Percentiles rank a stretch among this genome's conserved stretches.
Conservation (phyloP, 1,140 invertebrate genomes). For the Elymnias hypermnestra region DNA sequence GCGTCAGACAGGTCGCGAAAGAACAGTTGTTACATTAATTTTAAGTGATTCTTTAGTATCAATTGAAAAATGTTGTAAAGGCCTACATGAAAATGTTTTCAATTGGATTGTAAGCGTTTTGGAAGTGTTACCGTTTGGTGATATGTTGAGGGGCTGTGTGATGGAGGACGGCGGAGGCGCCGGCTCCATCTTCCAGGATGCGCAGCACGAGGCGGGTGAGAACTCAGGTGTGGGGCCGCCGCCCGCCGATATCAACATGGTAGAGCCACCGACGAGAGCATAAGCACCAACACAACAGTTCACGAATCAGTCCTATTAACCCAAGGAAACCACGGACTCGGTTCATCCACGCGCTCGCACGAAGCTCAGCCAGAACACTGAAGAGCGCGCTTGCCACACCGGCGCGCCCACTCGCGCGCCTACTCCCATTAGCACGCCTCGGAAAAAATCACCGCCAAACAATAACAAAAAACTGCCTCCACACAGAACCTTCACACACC, state of each 20-base stretch:
- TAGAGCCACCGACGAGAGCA: constrained; percentile 55
- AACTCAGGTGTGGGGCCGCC: constrained; percentile 72
- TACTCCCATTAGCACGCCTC: constrained; percentile 73
- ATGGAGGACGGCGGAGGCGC: constrained; percentile 58
- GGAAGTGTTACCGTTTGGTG: constrained; percentile 70
- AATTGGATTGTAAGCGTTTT: no score
- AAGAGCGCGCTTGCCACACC: constrained; percentile 68
- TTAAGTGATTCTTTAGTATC: no score
- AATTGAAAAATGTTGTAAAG: no score
- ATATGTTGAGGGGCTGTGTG: constrained; percentile 60
- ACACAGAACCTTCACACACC: constrained; percentile 56
- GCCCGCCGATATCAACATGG: constrained; percentile 75
- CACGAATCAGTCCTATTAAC: constrained; percentile 32
- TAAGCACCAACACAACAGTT: constrained; percentile 55
- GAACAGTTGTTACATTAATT: no score
- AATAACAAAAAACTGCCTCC: constrained; percentile 72
- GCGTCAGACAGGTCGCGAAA: no score
- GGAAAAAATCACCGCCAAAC: constrained; percentile 70
- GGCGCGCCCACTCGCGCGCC: constrained; percentile 70
- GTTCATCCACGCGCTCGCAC: constrained; percentile 58
- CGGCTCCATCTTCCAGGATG: constrained; percentile 75
- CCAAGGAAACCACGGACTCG: constrained; percentile 33
- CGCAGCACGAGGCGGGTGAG: constrained; percentile 73
- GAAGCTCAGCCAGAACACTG: constrained; percentile 74
- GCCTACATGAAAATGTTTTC: no score